phyloP scores from a whole-genome alignment of 2,113 vertebrate genomes.

The Malurus melanocephalus region DNA sequence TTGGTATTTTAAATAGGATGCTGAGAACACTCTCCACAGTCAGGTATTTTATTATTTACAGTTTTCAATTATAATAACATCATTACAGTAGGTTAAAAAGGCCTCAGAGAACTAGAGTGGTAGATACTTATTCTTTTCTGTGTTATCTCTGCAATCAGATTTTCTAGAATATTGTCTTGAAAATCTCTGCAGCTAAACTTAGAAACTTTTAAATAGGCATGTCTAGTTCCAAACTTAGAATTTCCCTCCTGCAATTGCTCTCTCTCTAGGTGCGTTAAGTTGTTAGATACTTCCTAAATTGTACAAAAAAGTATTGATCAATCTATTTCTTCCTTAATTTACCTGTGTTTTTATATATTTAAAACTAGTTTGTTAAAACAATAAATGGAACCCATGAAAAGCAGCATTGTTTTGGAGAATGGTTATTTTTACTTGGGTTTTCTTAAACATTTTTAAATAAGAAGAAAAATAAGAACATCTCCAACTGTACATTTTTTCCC shows the following conservation, averaged over 20 bases:
- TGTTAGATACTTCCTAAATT: background rate
- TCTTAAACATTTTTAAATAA: background rate
- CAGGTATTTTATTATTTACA: background rate
- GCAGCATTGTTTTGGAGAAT: background rate
- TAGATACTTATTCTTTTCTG: background rate
- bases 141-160: background rate
- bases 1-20: background rate
- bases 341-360: background rate
- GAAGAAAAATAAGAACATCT: background rate
- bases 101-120: background rate
- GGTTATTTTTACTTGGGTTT: background rate
- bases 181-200: background rate
- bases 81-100: background rate
- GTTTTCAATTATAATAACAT: background rate
- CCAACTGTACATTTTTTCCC: background rate
- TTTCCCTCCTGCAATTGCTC: background rate
- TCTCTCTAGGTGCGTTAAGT: background rate
- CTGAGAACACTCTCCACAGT: background rate
- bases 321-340: background rate
- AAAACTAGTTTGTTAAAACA: background rate
- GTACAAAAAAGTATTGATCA: background rate
- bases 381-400: background rate
- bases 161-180: background rate
- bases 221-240: background rate
- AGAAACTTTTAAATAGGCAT: background rate